Base-by-base conservation (phyloP, 2,797 vertebrate genomes). In the Catostomus latipinnis region DNA sequence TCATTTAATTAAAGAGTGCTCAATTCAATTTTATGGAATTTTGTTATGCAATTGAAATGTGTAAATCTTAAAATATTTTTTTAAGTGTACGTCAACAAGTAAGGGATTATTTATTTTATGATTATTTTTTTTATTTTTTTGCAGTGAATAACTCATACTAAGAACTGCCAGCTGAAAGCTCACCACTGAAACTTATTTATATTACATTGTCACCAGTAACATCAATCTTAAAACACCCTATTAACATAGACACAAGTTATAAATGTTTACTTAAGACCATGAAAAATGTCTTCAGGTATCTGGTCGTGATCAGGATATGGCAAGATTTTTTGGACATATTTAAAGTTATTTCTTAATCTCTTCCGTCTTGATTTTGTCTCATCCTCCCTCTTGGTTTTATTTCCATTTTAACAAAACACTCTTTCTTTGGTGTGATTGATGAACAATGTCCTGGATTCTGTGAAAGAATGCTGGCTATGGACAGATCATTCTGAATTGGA, bases 261-360 rank as follows among this genome's bases (percentile, higher is more conserved):
- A 82, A 76, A 82, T 58, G 70, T 82, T 82, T 67, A 61, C 14
- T 60, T 58, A 53, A 60, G 11, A 60, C 53, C 45, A 16, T 65
- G 9, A 65, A 49, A 76, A 65, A 63, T 71, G n/a, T 12, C 13
- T 56, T 50, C 2, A 48, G 10, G 50, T 66, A 48, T 68, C 54
- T 2, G 46, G 16, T 68, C 8, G 43, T 34, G 2, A 43, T 52
- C 18, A 68, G 54, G 48, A 60, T 57, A 48, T 5, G 5, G 6
- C 10, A 0, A 43, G 1, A 12, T 34, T 63, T 45, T 52, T n/a
- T 65, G n/a, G 43, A 63, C 60, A 34, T 34, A 34, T 43, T 63
- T 34, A n/a, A 22, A 16, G 5, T 34, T 34, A 34, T n/a, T 62
- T 62, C 2, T 14, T 52, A 8, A 56, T 14, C 5, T 57, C 43